These are phyloP conservation scores for Drosophila nr. perissopoda DNA, from an alignment of 2,888 invertebrate genomes.

Conservation along the genomic window DNA sequence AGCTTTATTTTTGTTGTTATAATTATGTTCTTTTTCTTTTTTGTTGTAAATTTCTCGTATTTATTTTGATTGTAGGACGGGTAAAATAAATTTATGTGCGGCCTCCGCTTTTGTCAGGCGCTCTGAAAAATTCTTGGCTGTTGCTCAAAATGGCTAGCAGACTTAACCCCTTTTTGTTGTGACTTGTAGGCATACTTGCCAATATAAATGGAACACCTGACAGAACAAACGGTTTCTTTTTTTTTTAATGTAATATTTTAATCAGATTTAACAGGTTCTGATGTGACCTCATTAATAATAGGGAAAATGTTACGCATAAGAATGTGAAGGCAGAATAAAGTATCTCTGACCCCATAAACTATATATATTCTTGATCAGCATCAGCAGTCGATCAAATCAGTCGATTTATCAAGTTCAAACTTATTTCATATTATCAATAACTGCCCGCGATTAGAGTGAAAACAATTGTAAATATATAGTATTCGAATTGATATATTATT, in stretches of 20 bases:
- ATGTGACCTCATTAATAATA: not conserved
- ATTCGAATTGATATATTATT: not conserved
- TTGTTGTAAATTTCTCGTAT: not conserved
- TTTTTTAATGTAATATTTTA: not conserved
- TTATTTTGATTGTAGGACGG: slow-evolving; percentile 15
- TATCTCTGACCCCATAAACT: not conserved
- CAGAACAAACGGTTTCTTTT: not conserved
- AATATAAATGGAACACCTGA: slow-evolving; percentile 13
- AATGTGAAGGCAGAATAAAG: not conserved
- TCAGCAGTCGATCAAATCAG: not conserved
- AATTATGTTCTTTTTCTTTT: slow-evolving; percentile 7
- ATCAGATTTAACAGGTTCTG: not conserved
- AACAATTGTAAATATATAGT: not conserved
- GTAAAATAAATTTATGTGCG: slow-evolving; percentile 56
- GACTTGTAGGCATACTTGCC: slow-evolving; percentile 5
- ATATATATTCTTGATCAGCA: not conserved
- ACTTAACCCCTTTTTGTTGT: slow-evolving; percentile 3
- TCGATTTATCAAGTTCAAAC: not conserved
- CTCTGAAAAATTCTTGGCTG: slow-evolving; percentile 31
- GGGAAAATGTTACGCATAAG: not conserved
- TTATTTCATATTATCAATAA: not conserved
- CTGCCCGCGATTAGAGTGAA: not conserved
- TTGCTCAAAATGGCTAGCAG: slow-evolving; percentile 30
- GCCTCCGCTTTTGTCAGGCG: slow-evolving; percentile 20
- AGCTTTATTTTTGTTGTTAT: slow-evolving; percentile 6